Evolutionary conservation across 2,888 invertebrate genomes (phyloP), one percentile per base, ranked within the genome.

Genomic region (Erebia aethiops): DNA sequence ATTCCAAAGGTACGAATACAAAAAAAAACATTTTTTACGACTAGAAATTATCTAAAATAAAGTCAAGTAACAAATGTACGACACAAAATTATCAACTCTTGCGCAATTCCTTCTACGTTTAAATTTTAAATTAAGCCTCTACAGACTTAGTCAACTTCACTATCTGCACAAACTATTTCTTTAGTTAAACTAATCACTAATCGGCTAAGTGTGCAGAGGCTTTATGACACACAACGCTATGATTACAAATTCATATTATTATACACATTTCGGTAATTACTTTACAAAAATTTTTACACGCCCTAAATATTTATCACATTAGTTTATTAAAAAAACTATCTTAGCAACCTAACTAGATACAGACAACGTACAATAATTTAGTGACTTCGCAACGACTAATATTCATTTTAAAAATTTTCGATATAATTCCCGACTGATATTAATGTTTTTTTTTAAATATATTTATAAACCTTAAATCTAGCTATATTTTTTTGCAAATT

Each of bases 301-400:
- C 74, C 79, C 84, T 86, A 80, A 82, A 86, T 85, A 84, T 83
- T 87, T 90, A 89, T 90, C 90, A 90, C 90, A 90, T 82, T 84
- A 84, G 82, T 84, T 82, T 83, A 85, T 87, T 84, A 86, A 85
- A 77, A 79, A 81, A 82, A 77, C 82, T 81, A 82, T 79, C 75
- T 81, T 82, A 85, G 80, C 82, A 70, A 84, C 85, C 82, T 83
- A 84, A 86, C 82, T 83, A 67, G 49, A 58, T 58, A 67, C 58
- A 84, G 81, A 84, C 82, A 86, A 87, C 84, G 80, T 84, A 84
- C 82, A 87, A 89, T 90, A 89, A 87, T 87, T 89, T 89, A 90
- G 87, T 91, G 89, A 91, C 90, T 90, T 80, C 79, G 76, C 83
- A 84, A 85, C 82, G 79, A 83, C 86, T 78, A 77, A 11, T 35